Evolutionary conservation across 1,140 invertebrate species (phyloP).

Genomic region (Eurosta solidaginis): DNA sequence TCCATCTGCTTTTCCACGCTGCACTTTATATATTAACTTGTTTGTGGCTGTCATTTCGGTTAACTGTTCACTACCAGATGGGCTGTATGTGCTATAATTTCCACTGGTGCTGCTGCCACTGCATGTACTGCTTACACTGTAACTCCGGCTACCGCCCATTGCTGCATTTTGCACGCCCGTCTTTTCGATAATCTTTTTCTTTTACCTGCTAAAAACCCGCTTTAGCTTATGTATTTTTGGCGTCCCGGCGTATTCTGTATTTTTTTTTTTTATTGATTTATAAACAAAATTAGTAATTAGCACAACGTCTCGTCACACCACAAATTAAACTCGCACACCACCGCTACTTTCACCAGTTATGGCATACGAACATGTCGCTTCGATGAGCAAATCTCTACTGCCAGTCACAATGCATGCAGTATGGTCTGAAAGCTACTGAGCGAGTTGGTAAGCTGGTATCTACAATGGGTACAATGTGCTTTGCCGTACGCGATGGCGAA

Average conservation of each 20-base stretch:
- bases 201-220: neutral
- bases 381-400: slow-evolving; percentile 15
- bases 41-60: neutral
- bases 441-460: too few species aligned
- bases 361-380: neutral
- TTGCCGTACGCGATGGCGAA: neutral
- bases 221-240: neutral
- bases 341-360: neutral
- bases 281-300: slow-evolving; percentile 22
- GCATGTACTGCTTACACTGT: slow-evolving; percentile 3
- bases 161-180: slow-evolving; percentile 8
- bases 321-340: neutral
- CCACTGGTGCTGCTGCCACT: neutral
- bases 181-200: neutral
- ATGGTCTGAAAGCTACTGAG: neutral
- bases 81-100: neutral
- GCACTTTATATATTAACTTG: neutral
- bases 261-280: neutral
- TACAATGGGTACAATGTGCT: neutral
- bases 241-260: slow-evolving; percentile 8
- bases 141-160: slow-evolving; percentile 17
- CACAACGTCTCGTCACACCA: too few species aligned
- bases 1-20: neutral
- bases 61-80: neutral
- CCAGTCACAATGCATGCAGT: neutral